phyloP scores from a whole-genome alignment of 2,113 vertebrate genomes.

The Lepus timidus region DNA sequence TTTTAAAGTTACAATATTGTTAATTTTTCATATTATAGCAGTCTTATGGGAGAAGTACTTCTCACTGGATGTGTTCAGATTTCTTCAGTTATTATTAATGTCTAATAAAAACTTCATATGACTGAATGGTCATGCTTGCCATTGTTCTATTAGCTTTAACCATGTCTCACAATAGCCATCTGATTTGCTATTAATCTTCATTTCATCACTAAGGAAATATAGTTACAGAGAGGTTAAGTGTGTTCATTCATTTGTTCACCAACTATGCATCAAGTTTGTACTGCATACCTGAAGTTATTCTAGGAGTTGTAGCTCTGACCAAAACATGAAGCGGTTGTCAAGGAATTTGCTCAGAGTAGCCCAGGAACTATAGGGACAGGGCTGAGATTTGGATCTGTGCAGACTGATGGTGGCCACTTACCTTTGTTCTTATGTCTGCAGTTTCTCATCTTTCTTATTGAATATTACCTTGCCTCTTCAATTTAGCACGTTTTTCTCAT shows the following conservation, averaged over 20 bases:
- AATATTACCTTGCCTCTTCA: constrained; percentile 51
- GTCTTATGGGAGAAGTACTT: background rate
- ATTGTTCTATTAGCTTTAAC: background rate
- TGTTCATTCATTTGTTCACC: background rate
- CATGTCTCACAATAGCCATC: background rate
- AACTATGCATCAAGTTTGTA: background rate
- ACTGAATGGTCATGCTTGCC: background rate
- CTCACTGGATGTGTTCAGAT: background rate
- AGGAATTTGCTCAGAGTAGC: background rate
- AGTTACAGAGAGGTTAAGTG: background rate
- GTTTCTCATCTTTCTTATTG: background rate
- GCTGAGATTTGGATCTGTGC: background rate
- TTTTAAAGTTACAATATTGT: background rate
- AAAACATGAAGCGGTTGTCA: background rate
- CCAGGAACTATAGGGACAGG: background rate
- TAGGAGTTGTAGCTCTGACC: background rate
- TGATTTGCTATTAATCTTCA: constrained; percentile 11
- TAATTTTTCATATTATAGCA: background rate
- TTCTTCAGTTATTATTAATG: background rate
- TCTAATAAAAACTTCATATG: background rate
- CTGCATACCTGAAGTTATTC: background rate
- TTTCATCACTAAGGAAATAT: background rate
- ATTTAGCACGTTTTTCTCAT: constrained; percentile 44
- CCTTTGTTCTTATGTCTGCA: background rate
- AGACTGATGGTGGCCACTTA: background rate